These are phyloP conservation scores for Leptestheria dahalacensis DNA, from an alignment of 1,140 invertebrate species.

Conservation along the genomic window DNA sequence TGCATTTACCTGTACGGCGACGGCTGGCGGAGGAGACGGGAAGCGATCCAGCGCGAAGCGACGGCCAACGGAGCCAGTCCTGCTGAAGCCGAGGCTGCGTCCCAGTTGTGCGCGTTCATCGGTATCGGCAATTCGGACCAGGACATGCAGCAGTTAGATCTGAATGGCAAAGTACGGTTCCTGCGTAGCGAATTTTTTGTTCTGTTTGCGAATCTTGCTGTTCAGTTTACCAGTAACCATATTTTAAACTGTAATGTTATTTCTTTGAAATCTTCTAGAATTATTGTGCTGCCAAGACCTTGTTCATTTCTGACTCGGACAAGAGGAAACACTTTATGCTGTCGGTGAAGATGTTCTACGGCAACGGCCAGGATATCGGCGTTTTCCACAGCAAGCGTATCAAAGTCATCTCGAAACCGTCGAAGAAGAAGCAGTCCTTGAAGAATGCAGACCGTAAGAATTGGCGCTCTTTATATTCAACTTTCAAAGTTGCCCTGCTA, in stretches of 20 bases:
- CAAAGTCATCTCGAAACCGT: conserved; percentile 99
- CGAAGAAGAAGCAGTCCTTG: conserved; percentile 98
- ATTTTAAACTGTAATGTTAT: not conserved
- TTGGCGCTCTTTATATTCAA: not conserved
- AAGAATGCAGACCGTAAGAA: conserved; percentile 88
- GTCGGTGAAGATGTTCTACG: conserved; percentile 97
- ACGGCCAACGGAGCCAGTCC: conserved; percentile 19
- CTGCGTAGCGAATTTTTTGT: no score
- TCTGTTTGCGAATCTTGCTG: no score
- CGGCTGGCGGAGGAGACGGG: conserved; percentile 87
- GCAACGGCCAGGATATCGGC: conserved; percentile 93
- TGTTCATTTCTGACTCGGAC: conserved; percentile 98
- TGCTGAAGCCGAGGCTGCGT: conserved; percentile 73
- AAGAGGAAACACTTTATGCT: conserved; percentile 99
- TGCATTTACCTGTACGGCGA: conserved; percentile 97
- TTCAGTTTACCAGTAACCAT: no score
- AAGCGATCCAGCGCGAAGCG: conserved; percentile 64
- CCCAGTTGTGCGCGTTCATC: conserved; percentile 92
- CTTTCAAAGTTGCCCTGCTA: conserved; percentile 4
- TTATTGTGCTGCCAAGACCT: conserved; percentile 97
- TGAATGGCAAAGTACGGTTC: conserved; percentile 55
- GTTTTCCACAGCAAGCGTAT: conserved; percentile 97
- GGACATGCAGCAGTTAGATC: conserved; percentile 95
- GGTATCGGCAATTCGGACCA: conserved; percentile 97
- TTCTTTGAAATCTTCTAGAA: conserved; percentile 42